Percentiles rank a stretch among this genome's conserved stretches.
phyloP scores from a whole-genome alignment of 2,888 invertebrate genomes.

The Cecidostiba fungosa region DNA sequence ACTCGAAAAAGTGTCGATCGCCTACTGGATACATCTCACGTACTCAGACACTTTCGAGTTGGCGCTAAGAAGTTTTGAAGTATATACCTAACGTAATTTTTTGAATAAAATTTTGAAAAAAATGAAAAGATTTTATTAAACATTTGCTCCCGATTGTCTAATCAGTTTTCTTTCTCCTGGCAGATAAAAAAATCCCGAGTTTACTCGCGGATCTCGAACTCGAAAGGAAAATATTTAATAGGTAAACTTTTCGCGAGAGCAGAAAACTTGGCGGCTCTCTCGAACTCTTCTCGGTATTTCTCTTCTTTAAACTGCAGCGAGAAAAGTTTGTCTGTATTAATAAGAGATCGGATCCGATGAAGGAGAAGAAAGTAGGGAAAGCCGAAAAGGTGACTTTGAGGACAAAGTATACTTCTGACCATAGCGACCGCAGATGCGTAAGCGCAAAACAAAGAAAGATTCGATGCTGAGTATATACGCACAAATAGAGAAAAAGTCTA shows the following conservation, averaged over 20 bases:
- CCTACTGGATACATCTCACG: not conserved
- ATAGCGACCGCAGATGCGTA: no score
- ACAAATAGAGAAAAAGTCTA: no score
- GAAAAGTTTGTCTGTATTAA: constrained; percentile 31
- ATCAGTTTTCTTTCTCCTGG: not conserved
- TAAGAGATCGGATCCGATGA: not conserved
- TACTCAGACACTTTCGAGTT: not conserved
- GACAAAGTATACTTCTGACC: not conserved
- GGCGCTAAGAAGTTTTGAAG: no score
- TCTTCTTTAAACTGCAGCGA: not conserved
- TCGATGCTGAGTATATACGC: not conserved
- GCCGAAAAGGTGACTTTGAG: not conserved
- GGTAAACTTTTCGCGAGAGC: constrained; percentile 46
- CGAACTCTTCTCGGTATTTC: not conserved
- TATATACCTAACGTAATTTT: no score
- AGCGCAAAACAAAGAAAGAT: not conserved
- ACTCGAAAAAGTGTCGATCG: not conserved
- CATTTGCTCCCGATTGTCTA: not conserved
- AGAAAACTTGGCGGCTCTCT: constrained; percentile 1
- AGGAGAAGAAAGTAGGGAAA: not conserved
- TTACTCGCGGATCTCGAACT: not conserved
- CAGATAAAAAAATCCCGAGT: constrained; percentile 17
- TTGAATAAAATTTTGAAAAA: no score
- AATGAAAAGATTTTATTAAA: no score
- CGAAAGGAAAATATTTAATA: constrained; percentile 54